Conservation (phyloP, 2,113 vertebrate species). For the Periophthalmus modestus region DNA sequence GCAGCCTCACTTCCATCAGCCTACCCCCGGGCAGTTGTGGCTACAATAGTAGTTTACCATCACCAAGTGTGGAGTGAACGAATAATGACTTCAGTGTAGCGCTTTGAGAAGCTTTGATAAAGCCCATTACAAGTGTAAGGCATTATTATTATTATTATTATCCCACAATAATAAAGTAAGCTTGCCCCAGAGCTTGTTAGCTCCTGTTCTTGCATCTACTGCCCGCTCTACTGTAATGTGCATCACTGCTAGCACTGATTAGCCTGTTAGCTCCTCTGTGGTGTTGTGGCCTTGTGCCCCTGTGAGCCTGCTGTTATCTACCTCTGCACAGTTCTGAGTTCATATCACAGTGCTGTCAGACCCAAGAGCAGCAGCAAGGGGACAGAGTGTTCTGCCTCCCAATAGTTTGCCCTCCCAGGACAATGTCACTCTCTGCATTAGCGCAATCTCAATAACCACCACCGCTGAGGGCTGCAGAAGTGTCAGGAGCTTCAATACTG, state of each 20-base stretch:
- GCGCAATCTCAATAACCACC: neutral
- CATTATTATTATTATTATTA: no score
- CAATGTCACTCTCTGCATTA: conserved; percentile 2
- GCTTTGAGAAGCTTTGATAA: no score
- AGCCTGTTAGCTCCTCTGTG: neutral
- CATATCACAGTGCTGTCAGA: neutral
- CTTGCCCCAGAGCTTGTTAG: neutral
- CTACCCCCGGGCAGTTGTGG: no score
- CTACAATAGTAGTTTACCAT: no score
- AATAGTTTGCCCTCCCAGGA: conserved; percentile 5
- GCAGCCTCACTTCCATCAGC: no score
- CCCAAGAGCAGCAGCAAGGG: neutral
- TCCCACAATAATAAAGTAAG: no score
- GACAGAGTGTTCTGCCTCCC: neutral
- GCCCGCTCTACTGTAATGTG: neutral
- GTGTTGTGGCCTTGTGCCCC: neutral
- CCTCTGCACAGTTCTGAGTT: neutral
- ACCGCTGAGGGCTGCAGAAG: neutral
- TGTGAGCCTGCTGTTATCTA: neutral
- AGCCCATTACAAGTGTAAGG: no score
- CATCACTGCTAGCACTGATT: neutral
- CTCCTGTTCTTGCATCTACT: neutral
- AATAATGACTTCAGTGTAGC: no score
- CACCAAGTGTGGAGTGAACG: no score
- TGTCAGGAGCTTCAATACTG: neutral